Conservation (phyloP, 2,888 invertebrate genomes). For the Carpatolechia fugitivella region DNA sequence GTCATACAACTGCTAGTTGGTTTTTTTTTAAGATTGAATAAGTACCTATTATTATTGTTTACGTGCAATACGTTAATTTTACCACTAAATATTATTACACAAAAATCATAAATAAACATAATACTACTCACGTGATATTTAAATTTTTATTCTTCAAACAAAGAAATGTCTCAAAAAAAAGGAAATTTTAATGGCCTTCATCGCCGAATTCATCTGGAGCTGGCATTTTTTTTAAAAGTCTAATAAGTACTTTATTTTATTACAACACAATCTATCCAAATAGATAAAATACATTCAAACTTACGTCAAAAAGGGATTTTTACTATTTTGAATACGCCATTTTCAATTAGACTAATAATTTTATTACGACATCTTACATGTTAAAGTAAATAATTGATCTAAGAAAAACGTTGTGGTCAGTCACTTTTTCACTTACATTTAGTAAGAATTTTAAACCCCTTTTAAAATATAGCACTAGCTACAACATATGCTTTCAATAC, state of each 20-base stretch:
- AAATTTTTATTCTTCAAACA: too few relatives aligned
- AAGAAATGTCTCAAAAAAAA: too few relatives aligned
- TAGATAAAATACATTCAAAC: constrained; percentile 21
- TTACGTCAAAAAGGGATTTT: constrained; percentile 16
- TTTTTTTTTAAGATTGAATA: too few relatives aligned
- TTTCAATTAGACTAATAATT: neutral
- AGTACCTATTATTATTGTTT: neutral
- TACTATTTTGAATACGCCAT: constrained; percentile 15
- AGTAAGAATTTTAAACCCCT: neutral
- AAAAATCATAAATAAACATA: too few relatives aligned
- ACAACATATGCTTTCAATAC: too few relatives aligned
- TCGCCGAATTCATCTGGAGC: too few relatives aligned
- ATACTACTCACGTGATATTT: too few relatives aligned
- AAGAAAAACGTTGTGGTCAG: neutral
- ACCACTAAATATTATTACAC: too few relatives aligned
- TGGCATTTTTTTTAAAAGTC: neutral
- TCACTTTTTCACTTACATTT: neutral
- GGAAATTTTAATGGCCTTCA: too few relatives aligned
- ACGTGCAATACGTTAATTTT: too few relatives aligned
- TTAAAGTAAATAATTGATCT: constrained; percentile 10
- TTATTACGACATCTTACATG: constrained; percentile 23
- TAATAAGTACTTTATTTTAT: too few relatives aligned
- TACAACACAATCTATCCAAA: constrained; percentile 20
- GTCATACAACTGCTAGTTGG: neutral
- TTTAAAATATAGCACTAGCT: too few relatives aligned